Conservation (phyloP, 1,140 invertebrate genomes). For the Apis mellifera region DNA sequence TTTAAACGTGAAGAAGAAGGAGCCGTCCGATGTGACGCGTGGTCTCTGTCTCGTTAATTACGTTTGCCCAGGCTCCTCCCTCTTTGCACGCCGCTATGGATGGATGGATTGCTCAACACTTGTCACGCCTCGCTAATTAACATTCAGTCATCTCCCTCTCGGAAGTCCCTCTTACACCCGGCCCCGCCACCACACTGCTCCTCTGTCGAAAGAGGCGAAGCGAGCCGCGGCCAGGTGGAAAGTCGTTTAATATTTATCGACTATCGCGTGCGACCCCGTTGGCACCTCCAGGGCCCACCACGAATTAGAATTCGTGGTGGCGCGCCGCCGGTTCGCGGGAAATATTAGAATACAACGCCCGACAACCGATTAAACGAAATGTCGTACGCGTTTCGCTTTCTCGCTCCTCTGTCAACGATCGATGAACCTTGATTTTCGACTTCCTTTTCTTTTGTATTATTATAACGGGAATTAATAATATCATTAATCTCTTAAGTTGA, state of each 20-base stretch:
- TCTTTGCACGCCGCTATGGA: slow-evolving; percentile 53
- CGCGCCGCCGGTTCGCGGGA: slow-evolving; percentile 73
- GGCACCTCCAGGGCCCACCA: slow-evolving; percentile 61
- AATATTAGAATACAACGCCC: slow-evolving; percentile 78
- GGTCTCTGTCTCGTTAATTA: slow-evolving; percentile 62
- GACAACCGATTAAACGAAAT: slow-evolving; percentile 61
- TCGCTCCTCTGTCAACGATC: too few relatives aligned
- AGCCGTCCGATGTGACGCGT: slow-evolving; percentile 51
- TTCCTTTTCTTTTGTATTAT: too few relatives aligned
- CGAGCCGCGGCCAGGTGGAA: slow-evolving; percentile 61
- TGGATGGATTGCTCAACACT: slow-evolving; percentile 74
- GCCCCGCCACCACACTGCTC: not conserved
- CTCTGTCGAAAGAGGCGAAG: slow-evolving; percentile 39
- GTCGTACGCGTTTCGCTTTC: not conserved
- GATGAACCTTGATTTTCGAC: too few relatives aligned
- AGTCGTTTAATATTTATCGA: slow-evolving; percentile 79
- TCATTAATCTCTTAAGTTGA: too few relatives aligned
- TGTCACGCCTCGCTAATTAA: slow-evolving; percentile 78
- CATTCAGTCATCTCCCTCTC: slow-evolving; percentile 76
- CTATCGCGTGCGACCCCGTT: slow-evolving; percentile 69
- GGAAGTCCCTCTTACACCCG: slow-evolving; percentile 39
- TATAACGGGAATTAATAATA: too few relatives aligned
- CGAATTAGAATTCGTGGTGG: slow-evolving; percentile 69
- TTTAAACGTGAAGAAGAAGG: slow-evolving; percentile 32
- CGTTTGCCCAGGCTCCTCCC: slow-evolving; percentile 60